These are phyloP conservation scores for Eumacrocentrus americanus DNA, from an alignment of 2,888 invertebrate species.

Conservation along the genomic window DNA sequence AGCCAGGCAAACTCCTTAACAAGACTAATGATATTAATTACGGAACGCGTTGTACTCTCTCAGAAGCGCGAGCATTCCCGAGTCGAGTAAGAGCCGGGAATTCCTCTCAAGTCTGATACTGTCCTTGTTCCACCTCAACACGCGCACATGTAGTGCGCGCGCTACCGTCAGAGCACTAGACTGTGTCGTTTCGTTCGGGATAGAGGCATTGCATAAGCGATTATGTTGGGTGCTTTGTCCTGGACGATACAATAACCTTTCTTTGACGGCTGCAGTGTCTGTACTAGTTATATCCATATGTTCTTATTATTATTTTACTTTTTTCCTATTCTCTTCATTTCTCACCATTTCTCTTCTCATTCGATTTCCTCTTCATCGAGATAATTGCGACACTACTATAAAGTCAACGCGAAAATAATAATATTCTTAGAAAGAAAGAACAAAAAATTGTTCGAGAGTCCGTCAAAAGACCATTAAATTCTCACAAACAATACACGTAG, in stretches of 20 bases:
- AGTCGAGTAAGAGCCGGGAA: slow-evolving; percentile 25
- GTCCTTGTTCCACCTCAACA: slow-evolving; percentile 4
- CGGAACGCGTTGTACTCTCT: slow-evolving; percentile 27
- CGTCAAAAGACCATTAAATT: background rate
- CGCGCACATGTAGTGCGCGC: slow-evolving; percentile 8
- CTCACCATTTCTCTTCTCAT: slow-evolving; percentile 8
- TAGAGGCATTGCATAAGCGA: slow-evolving; percentile 21
- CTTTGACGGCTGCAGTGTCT: slow-evolving; percentile 10
- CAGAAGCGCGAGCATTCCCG: slow-evolving; percentile 19
- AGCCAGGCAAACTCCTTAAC: slow-evolving; percentile 35
- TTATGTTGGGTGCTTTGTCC: slow-evolving; percentile 18
- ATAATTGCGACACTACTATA: slow-evolving; percentile 9
- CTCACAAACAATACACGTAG: background rate
- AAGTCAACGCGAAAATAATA: background rate
- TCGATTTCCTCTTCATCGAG: background rate
- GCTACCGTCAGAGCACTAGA: slow-evolving; percentile 1
- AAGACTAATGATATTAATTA: slow-evolving; percentile 50
- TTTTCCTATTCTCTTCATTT: slow-evolving; percentile 18
- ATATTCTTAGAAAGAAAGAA: background rate
- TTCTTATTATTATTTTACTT: slow-evolving; percentile 26
- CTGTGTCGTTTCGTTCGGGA: slow-evolving; percentile 7
- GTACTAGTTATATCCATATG: background rate
- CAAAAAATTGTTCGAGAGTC: background rate
- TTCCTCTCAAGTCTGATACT: slow-evolving; percentile 20
- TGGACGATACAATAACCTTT: slow-evolving; percentile 11